Conservation (phyloP, 2,888 invertebrate species). For the Micoletzkya japonica region DNA sequence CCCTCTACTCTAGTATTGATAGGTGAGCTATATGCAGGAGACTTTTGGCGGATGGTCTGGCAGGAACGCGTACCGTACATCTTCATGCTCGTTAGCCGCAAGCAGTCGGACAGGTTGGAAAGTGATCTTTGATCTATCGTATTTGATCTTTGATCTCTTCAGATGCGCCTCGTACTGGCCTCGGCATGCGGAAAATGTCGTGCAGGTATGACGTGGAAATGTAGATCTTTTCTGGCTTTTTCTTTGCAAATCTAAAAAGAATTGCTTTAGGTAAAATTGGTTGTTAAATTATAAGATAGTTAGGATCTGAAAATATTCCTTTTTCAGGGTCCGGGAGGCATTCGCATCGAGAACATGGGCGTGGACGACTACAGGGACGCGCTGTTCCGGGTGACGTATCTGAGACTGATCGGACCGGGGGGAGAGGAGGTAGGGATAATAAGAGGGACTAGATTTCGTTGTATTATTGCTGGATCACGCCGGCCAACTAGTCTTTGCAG, state of each 20-base stretch:
- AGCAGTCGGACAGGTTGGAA: slow-evolving; percentile 33
- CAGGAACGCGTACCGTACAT: slow-evolving; percentile 96
- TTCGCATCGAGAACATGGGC: slow-evolving; percentile 41
- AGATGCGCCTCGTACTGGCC: slow-evolving; percentile 30
- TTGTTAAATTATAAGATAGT: too few relatives aligned
- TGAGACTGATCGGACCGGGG: slow-evolving; percentile 47
- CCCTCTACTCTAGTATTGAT: too few relatives aligned
- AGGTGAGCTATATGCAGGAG: slow-evolving; percentile 68
- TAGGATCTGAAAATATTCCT: too few relatives aligned
- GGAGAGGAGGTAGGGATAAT: slow-evolving; percentile 46
- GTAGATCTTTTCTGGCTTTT: not conserved
- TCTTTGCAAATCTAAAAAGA: too few relatives aligned
- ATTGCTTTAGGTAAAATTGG: too few relatives aligned
- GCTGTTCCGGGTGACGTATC: slow-evolving; percentile 53
- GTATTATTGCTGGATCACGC: too few relatives aligned
- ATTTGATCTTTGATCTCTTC: not conserved
- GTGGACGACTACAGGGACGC: slow-evolving; percentile 44
- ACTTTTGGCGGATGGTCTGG: slow-evolving; percentile 99
- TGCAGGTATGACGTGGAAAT: not conserved
- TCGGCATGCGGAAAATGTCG: not conserved
- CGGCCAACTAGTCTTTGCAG: too few relatives aligned
- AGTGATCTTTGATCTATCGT: not conserved
- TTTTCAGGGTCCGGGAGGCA: slow-evolving; percentile 29
- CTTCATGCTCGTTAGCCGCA: slow-evolving; percentile 88
- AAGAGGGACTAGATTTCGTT: too few relatives aligned